A percentile compares a stretch with the other conserved stretches of the same genome.
Evolutionary conservation across 2,888 invertebrate species (phyloP).

Genomic region (Hymenopus coronatus): DNA sequence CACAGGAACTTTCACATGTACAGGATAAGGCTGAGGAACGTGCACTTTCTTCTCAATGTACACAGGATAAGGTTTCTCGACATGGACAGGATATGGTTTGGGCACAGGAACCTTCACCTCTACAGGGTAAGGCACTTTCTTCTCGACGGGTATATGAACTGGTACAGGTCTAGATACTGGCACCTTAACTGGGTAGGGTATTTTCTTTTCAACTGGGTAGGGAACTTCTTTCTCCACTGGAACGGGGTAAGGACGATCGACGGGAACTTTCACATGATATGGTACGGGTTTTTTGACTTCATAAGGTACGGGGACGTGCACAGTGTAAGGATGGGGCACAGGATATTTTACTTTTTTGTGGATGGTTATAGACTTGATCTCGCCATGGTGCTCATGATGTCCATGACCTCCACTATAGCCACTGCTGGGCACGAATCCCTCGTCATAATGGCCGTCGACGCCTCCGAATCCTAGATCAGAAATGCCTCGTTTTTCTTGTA

Average conservation of each 20-base stretch:
- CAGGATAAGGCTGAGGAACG: conserved; percentile 72
- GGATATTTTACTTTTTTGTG: conserved; percentile 72
- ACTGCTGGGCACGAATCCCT: background rate
- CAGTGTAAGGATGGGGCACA: conserved; percentile 67
- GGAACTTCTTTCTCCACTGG: conserved; percentile 61
- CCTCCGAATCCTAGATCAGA: conserved; percentile 24
- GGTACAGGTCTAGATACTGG: conserved; percentile 56
- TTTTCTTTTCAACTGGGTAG: conserved; percentile 49
- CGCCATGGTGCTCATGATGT: background rate
- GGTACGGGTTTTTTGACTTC: conserved; percentile 66
- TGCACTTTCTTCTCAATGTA: conserved; percentile 62
- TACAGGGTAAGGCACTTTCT: conserved; percentile 57
- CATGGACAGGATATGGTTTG: conserved; percentile 71
- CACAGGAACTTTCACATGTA: conserved; percentile 60
- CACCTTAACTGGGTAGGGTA: conserved; percentile 58
- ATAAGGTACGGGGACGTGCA: conserved; percentile 56
- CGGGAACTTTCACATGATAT: conserved; percentile 34
- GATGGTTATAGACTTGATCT: conserved; percentile 43
- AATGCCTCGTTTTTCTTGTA: conserved; percentile 26
- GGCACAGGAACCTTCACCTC: conserved; percentile 55
- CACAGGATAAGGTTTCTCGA: conserved; percentile 67
- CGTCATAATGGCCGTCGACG: conserved; percentile 3
- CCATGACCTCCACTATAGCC: background rate
- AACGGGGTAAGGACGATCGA: conserved; percentile 55
- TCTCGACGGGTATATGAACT: conserved; percentile 68